A percentile compares a stretch with the other conserved stretches of the same genome.
Conservation (phyloP, 2,113 vertebrate genomes). For the Promerops cafer region DNA sequence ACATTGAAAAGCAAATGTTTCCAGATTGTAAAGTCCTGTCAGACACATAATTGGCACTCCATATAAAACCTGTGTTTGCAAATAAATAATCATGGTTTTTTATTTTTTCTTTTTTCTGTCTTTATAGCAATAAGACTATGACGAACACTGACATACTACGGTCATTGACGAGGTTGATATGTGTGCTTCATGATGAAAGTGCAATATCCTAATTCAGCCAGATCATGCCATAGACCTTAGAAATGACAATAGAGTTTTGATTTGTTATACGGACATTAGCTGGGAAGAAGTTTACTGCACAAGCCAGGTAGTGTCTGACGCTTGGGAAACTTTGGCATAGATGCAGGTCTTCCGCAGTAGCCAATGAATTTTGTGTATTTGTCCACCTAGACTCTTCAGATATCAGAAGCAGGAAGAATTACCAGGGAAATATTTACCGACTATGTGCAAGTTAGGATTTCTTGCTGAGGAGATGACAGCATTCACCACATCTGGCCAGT, state of each 20-base stretch:
- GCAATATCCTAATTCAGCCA: not conserved
- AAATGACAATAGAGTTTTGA: accelerated
- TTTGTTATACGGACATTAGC: not conserved
- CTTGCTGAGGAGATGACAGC: not conserved
- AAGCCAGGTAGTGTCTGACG: not conserved
- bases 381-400: not conserved
- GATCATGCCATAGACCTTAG: not conserved
- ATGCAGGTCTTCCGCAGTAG: not conserved
- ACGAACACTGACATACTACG: not conserved
- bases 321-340: not conserved
- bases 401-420: not conserved
- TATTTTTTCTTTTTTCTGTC: not conserved
- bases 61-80: not conserved
- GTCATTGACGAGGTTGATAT: not conserved
- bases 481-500: not conserved
- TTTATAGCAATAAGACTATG: not conserved
- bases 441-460: not conserved
- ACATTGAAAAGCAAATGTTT: not conserved
- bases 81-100: not conserved
- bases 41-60: not conserved
- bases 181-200: not conserved
- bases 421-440: not conserved
- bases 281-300: not conserved
- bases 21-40: not conserved
- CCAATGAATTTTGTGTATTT: not conserved